Conservation (phyloP, 2,113 vertebrate species). For the Chunga burmeisteri region DNA sequence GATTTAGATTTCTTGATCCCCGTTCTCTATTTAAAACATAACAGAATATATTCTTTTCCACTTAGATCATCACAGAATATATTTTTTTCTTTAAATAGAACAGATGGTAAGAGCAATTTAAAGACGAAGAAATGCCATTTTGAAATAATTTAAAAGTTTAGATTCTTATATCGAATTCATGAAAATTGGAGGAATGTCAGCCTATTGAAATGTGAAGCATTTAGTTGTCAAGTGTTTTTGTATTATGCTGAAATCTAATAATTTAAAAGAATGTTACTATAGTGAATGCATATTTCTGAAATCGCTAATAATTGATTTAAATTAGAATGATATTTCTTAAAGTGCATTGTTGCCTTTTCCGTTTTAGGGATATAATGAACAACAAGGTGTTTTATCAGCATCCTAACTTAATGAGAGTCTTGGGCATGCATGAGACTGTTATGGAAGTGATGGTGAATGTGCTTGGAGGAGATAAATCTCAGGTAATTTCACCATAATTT, state of each 20-base stretch:
- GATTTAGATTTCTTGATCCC: neutral
- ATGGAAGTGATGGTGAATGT: conserved; percentile 99
- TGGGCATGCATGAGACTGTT: conserved; percentile 98
- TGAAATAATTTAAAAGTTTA: neutral
- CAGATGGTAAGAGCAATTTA: neutral
- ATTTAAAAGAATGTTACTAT: neutral
- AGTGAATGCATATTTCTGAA: neutral
- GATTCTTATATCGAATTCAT: neutral
- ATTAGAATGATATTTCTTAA: neutral
- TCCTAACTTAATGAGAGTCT: conserved; percentile 96
- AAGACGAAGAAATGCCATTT: neutral
- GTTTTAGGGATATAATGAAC: conserved; percentile 96
- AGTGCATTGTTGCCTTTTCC: neutral
- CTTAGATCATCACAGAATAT: neutral
- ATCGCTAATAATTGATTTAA: neutral
- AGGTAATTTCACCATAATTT: conserved; percentile 77
- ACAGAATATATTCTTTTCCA: neutral
- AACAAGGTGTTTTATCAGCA: conserved; percentile 99
- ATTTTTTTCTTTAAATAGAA: neutral
- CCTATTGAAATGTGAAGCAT: neutral
- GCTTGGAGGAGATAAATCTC: conserved; percentile 91
- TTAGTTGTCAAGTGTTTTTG: neutral
- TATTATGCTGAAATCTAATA: neutral
- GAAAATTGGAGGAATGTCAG: neutral
- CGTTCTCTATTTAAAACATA: neutral